Evolutionary conservation across 30 jellyfish, hydroid and myxozoan genomes (phyloP), one percentile per base, ranked within the genome.

Genomic region (Aurelia coerulea): DNA sequence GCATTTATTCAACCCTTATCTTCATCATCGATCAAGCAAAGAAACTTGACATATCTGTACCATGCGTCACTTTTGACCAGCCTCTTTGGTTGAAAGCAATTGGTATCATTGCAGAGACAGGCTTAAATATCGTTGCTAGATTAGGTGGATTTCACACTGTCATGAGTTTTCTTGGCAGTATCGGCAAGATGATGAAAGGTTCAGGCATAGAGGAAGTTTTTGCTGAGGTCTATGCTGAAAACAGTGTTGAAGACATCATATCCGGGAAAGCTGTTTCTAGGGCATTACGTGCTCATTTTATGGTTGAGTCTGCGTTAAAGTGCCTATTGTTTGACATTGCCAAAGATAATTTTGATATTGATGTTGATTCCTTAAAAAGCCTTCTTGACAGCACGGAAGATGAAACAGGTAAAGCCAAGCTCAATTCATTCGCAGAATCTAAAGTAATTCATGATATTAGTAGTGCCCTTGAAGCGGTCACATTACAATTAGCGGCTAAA

Each of bases 131-230:
- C 11, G 96, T 90, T 23, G 59, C 72, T 62, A 65, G 97, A 39
- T 76, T 90, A 13, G 97, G 97, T 42, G 96, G 90, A 7, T 90
- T 90, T 76, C 96, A 90, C 39, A 81, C 90, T 13, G 33, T 90
- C 63, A 83, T 90, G 97, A 82, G 97, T 46, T 90, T 74, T 69
- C 81, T 82, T 14, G 97, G 71, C 39, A 64, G 97, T 52, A 84
- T 75, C 65, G 87, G 85, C 18, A 46, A 49, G 73, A 35, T 90
- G 50, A 90, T 90, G 96, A 76, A 83, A 83, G 97, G 92, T 15
- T 90, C 87, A 16, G 81, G 96, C 14, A 15, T 74, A 12, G 97
- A 90, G 68, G 96, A 83, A 49, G 72, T 81, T 12, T 75, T 83
- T 63, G 78, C 73, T 50, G 84, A 68, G 88, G 92, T 79, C 39